Percentiles rank a stretch among this genome's conserved stretches.
phyloP scores from a whole-genome alignment of 2,797 vertebrate genomes.

The Spatula clypeata region DNA sequence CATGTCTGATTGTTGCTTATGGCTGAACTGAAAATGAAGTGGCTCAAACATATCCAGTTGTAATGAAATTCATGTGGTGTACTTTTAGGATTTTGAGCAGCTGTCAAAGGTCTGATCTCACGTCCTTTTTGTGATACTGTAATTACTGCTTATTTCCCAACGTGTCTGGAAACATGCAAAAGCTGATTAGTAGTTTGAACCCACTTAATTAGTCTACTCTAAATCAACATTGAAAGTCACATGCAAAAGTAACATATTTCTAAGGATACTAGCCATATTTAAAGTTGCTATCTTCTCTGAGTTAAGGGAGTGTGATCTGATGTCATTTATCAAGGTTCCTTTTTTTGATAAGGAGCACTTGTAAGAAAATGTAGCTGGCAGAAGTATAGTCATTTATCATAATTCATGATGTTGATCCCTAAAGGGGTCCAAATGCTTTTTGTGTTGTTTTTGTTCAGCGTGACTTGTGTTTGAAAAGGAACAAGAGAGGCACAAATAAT shows the following conservation, averaged over 20 bases:
- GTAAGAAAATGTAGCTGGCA: background rate
- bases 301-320: background rate
- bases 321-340: background rate
- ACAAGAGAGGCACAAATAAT: background rate
- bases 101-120: background rate
- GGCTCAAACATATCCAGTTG: background rate
- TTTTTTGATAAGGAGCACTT: background rate
- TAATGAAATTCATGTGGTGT: background rate
- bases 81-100: background rate
- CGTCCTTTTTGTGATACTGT: background rate
- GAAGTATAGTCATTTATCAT: accelerated
- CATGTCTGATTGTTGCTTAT: background rate
- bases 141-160: background rate
- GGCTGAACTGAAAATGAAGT: background rate
- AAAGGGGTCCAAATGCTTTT: accelerated
- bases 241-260: background rate
- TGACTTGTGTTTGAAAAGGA: background rate
- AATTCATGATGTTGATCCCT: background rate
- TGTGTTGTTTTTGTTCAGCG: background rate
- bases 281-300: background rate
- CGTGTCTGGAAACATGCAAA: background rate
- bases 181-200: background rate
- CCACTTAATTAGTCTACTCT: background rate
- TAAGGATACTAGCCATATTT: background rate
- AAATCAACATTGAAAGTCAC: background rate